Conservation (phyloP, 2,888 invertebrate genomes). For the Gastrophysa polygoni region DNA sequence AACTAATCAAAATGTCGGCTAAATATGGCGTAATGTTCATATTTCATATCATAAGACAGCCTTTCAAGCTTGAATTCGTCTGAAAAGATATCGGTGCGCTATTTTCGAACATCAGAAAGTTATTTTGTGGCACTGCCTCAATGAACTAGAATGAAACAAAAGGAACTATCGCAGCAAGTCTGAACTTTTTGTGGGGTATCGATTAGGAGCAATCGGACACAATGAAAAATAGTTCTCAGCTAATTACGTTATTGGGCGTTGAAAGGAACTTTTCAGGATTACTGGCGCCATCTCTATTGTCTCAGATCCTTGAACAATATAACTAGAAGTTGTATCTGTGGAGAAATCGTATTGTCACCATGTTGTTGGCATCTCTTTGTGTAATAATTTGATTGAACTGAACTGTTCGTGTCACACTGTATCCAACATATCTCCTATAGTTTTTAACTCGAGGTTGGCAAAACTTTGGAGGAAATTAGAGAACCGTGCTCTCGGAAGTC, state of each 20-base stretch:
- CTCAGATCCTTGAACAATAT: background rate
- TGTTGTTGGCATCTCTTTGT: background rate
- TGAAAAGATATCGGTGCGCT: background rate
- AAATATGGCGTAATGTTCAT: background rate
- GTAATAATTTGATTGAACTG: background rate
- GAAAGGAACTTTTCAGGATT: background rate
- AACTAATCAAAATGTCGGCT: background rate
- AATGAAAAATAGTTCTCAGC: background rate
- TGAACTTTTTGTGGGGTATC: background rate
- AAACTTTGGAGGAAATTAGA: too few species aligned
- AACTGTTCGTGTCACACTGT: background rate
- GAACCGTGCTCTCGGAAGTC: too few species aligned
- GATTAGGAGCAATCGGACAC: background rate
- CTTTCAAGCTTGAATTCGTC: background rate
- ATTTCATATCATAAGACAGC: background rate
- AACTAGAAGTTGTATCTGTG: background rate
- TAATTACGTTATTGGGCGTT: background rate
- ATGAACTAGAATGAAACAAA: slow-evolving; percentile 2
- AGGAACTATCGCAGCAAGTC: background rate
- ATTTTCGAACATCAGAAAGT: background rate
- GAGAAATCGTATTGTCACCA: background rate
- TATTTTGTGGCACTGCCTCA: slow-evolving; percentile 1
- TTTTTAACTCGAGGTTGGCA: too few species aligned
- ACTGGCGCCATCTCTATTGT: background rate
- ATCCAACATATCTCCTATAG: background rate